A percentile compares a stretch with the other conserved stretches of the same genome.
Conservation (phyloP, 1,140 invertebrate species). For the Zaprionus nigranus region DNA sequence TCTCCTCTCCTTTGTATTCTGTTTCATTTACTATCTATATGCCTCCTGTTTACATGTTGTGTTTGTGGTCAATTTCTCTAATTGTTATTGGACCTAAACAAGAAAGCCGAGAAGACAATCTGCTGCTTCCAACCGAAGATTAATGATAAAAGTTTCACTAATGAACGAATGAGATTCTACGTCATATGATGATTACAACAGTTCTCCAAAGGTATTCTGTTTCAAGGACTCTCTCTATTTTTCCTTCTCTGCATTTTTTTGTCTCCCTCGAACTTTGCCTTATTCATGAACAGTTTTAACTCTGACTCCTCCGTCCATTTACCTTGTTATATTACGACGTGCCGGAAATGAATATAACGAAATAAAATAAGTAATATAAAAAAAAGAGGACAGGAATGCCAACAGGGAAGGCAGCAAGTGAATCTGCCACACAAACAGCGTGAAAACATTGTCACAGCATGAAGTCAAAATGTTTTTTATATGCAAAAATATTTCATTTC, state of each 20-base stretch:
- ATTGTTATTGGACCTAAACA: slow-evolving; percentile 53
- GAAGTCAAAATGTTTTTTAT: slow-evolving; percentile 78
- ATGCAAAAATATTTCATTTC: slow-evolving; percentile 82
- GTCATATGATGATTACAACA: slow-evolving; percentile 9
- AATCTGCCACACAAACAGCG: slow-evolving; percentile 66
- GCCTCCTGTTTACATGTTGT: slow-evolving; percentile 24
- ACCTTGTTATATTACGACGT: slow-evolving; percentile 79
- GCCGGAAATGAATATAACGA: slow-evolving; percentile 71
- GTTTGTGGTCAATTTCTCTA: slow-evolving; percentile 43
- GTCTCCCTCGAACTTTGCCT: slow-evolving; percentile 17
- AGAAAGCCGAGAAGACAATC: slow-evolving; percentile 34
- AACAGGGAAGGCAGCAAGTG: slow-evolving; percentile 24
- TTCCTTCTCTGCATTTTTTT: not conserved
- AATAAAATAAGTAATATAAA: slow-evolving; percentile 63
- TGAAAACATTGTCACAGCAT: slow-evolving; percentile 78
- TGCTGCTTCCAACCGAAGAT: slow-evolving; percentile 49
- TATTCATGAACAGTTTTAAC: slow-evolving; percentile 71
- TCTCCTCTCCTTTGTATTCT: not conserved
- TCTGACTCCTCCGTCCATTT: slow-evolving; percentile 70
- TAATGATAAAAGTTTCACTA: slow-evolving; percentile 70
- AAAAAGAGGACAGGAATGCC: slow-evolving; percentile 7
- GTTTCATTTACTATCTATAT: not conserved
- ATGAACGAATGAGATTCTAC: slow-evolving; percentile 39
- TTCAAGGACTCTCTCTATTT: not conserved
- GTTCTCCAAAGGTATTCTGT: not conserved